phyloP scores from a whole-genome alignment of 2,797 vertebrate genomes.

The Coregonus sp. region DNA sequence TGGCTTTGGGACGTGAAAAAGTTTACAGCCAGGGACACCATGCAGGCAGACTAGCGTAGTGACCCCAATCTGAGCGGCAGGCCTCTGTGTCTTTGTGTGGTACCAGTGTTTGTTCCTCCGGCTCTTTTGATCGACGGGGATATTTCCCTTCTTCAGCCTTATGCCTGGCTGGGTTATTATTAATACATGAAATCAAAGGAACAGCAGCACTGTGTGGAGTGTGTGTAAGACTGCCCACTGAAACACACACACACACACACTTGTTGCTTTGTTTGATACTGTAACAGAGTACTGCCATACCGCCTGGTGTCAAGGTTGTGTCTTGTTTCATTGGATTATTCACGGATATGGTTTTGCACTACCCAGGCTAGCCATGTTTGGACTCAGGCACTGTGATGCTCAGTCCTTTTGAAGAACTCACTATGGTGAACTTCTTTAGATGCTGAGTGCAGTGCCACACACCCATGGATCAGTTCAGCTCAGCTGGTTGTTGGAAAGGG shows the following conservation, averaged over 20 bases:
- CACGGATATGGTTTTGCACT: slow-evolving; percentile 58
- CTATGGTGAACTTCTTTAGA: slow-evolving; percentile 49
- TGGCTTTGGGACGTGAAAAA: slow-evolving; percentile 44
- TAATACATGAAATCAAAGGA: slow-evolving; percentile 57
- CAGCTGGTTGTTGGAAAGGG: slow-evolving; percentile 58
- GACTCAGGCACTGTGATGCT: slow-evolving; percentile 47
- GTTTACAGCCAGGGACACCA: slow-evolving; percentile 45
- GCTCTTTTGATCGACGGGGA: slow-evolving; percentile 49
- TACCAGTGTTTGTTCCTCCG: slow-evolving; percentile 46
- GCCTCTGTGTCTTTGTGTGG: slow-evolving; percentile 31
- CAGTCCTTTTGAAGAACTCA: slow-evolving; percentile 29
- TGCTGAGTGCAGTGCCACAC: slow-evolving; percentile 34
- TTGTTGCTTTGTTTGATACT: not conserved
- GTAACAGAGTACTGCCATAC: slow-evolving; percentile 1
- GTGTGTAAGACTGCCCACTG: not conserved
- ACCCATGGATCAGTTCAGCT: slow-evolving; percentile 24
- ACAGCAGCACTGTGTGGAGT: slow-evolving; percentile 15
- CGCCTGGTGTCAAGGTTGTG: slow-evolving; percentile 27
- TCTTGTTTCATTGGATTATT: slow-evolving; percentile 50
- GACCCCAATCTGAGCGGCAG: slow-evolving; percentile 54
- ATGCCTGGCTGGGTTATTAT: slow-evolving; percentile 53
- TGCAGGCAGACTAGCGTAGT: slow-evolving; percentile 26
- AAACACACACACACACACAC: not conserved
- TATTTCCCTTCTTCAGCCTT: slow-evolving; percentile 45
- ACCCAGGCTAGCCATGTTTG: slow-evolving; percentile 40